Base-by-base conservation (phyloP, 2,888 invertebrate genomes). In the Aplocera efformata region DNA sequence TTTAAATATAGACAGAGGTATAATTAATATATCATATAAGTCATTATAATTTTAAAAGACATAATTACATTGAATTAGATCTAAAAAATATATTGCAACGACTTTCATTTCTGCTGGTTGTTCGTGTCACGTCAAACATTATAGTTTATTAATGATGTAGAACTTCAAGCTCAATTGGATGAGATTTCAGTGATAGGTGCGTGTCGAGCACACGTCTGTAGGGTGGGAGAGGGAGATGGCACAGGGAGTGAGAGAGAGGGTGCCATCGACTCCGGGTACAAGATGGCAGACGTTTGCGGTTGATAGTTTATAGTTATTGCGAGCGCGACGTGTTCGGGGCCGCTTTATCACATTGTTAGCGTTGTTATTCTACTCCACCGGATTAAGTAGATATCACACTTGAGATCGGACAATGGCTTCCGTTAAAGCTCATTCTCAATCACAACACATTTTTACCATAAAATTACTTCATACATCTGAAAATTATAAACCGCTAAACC, bases 261-360 rank as follows among this genome's bases (percentile, higher is more conserved):
- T 66, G 74, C 78, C 83, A 84, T 79, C 83, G 79, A 76, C 69
- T 83, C 66, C 70, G 56, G 64, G 69, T 81, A 79, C 84, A 86
- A 86, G 86, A 88, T 84, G 84, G 86, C 81, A 86, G 85, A 82
- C 83, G 75, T 83, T 86, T 82, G 86, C 75, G 86, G 86, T 79
- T 83, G 85, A 85, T 86, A 86, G 86, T 88, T 86, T 86, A 86
- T 88, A 84, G 86, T 86, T 86, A 88, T 86, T 86, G 81, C 67
- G 76, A 77, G 78, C 72, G 78, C 77, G 79, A 78, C 77, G 81
- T 78, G 81, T 76, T 77, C 77, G 70, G 69, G 62, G 72, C 72
- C 77, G 80, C 74, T 85, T 82, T 84, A 85, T 85, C 86, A 83
- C 86, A 79, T 85, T 84, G 86, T 86, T 85, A 85, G 78, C 79